A percentile compares a stretch with the other conserved stretches of the same genome.
Evolutionary conservation across 2,888 invertebrate genomes (phyloP).

Genomic region (Drosophila niveifrons): DNA sequence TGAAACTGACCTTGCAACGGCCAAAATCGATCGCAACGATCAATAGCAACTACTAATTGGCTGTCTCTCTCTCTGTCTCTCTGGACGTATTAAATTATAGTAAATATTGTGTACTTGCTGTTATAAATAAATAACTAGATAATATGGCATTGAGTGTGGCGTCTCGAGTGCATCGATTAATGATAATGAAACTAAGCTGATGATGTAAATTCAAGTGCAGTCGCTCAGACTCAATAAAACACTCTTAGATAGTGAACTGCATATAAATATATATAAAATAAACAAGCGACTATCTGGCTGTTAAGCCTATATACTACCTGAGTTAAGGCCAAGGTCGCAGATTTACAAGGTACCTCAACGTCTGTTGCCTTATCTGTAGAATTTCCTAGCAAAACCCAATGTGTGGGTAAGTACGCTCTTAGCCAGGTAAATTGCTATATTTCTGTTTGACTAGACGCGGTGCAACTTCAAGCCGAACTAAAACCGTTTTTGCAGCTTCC

Average conservation of each 20-base stretch:
- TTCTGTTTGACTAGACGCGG: not conserved
- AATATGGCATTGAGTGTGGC: conserved; percentile 19
- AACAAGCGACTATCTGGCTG: not conserved
- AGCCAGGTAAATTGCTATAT: conserved; percentile 9
- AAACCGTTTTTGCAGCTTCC: not conserved
- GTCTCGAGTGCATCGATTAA: conserved; percentile 4
- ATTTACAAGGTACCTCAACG: not conserved
- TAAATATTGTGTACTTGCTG: not conserved
- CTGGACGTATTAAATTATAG: conserved; percentile 2
- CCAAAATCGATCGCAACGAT: conserved; percentile 20
- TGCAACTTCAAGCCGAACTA: conserved; percentile 18
- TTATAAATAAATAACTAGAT: conserved; percentile 5
- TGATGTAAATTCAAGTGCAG: conserved; percentile 10
- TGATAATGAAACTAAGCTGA: conserved; percentile 10
- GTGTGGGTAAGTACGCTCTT: not conserved
- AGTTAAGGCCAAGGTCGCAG: not conserved
- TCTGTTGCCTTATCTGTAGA: not conserved
- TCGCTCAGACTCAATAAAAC: not conserved
- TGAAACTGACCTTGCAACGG: conserved; percentile 40
- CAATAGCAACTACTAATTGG: conserved; percentile 24
- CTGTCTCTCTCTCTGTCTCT: conserved; percentile 13
- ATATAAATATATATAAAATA: not conserved
- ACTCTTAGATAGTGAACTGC: conserved; percentile 2
- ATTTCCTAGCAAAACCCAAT: conserved; percentile 14
- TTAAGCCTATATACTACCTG: conserved; percentile 2